Base-by-base conservation (phyloP, 2,888 invertebrate species). In the Polia nebulosa region DNA sequence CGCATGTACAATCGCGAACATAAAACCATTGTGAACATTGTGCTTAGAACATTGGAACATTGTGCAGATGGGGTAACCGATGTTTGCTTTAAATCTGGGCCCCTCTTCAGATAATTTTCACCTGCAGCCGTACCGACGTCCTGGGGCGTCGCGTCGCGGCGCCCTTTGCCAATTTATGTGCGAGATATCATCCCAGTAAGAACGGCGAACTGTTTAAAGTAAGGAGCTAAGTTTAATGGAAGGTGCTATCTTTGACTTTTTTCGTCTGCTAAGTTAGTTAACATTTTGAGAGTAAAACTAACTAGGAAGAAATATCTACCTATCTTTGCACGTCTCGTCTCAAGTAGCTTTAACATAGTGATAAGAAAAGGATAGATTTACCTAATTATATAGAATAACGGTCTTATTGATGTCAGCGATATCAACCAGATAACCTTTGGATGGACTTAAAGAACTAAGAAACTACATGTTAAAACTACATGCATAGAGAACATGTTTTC, bases 101-200 rank as follows among this genome's bases (percentile, higher is more conserved):
- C 83, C 91, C 93, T 93, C 93, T 90, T 87, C 88, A 93, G 94
- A 94, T 94, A 94, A 95, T 95, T 95, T 93, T 95, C 95, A 95
- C 95, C 95, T 95, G 95, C 85, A 88, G 78, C 68, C 61, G 60
- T 64, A 44, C 36, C 79, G 68, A 73, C 81, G 81, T 86, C 87
- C 88, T 78, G 80, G 78, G 83, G 87, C 85, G 82, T 53, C 25
- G 87, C 85, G 82, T 53, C 25, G 69, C 25, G 64, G 25, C 65
- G 53, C 85, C 86, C 89, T 88, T 86, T 86, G 80, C 86, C 88
- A 92, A 95, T 95, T 95, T 94, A 95, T 94, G 91, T 88, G 87
- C 87, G 81, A 91, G 95, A 94, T 95, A 94, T 88, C 91, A 92
- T 94, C 92, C 91, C 88, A 88, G 90, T 89, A 92, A 92, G 94